A percentile compares a stretch with the other conserved stretches of the same genome.
Evolutionary conservation across 2,888 invertebrate genomes (phyloP).

Genomic region (Gryllus longicercus): DNA sequence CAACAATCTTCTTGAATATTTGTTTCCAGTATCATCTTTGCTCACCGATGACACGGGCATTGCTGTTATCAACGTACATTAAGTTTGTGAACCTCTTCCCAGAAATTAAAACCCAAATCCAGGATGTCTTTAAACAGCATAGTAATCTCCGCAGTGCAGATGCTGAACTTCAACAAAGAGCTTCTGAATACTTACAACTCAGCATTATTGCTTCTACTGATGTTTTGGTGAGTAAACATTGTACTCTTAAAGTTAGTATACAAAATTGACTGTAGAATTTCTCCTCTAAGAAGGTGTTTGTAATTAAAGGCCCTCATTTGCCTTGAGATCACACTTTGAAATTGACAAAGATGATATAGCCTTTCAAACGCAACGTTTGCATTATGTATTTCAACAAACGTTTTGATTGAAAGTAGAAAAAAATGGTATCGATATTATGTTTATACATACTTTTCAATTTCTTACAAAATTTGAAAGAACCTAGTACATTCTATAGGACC

Average conservation of each 20-base stretch:
- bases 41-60: slow-evolving; percentile 93
- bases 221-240: slow-evolving; percentile 63
- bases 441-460: no score
- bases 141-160: slow-evolving; percentile 96
- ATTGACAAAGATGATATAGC: no score
- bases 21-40: slow-evolving; percentile 81
- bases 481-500: no score
- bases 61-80: slow-evolving; percentile 95
- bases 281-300: not conserved
- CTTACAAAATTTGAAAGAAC: no score
- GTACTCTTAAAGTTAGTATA: not conserved
- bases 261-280: not conserved
- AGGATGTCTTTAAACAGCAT: slow-evolving; percentile 90
- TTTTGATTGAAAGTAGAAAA: no score
- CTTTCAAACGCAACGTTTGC: no score
- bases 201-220: slow-evolving; percentile 95
- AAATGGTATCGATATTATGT: no score
- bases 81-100: slow-evolving; percentile 99
- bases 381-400: no score
- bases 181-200: slow-evolving; percentile 94
- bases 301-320: not conserved
- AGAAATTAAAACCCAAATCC: slow-evolving; percentile 93
- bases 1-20: not conserved
- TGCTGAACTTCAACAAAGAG: slow-evolving; percentile 96
- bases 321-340: no score